Evolutionary conservation across 2,888 invertebrate species (phyloP), one percentile per base, ranked within the genome.

Genomic region (Oeneis ivallda): DNA sequence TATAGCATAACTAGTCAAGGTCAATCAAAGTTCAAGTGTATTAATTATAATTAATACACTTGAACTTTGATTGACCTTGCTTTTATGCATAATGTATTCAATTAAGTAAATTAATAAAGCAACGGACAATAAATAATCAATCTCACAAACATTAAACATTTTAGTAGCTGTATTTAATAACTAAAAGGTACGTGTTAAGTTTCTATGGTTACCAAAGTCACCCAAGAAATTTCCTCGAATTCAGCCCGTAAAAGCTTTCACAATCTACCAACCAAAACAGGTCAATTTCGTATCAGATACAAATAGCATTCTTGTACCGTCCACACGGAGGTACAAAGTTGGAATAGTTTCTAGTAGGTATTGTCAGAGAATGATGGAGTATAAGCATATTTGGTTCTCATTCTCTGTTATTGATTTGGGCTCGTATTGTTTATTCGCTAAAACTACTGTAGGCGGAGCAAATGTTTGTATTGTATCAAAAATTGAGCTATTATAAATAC

Each of bases 391-490:
- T 34, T 34, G 47, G 47, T 34, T 34, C 15, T 13, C 15, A 39
- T 60, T 60, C 39, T 37, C 49, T 34, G 47, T 11, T 60, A 60
- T 60, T 60, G 60, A 60, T 50, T 60, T 50, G 8, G 39, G 60
- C 39, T 50, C 19, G 57, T 17, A 56, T 39, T 56, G 56, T 41
- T 39, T 17, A 19, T 57, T 43, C 3, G 1, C 53, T 54, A 15
- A 54, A 54, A 54, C 15, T 57, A 43, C 26, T 57, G 1, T 6
- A 39, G 39, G 39, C 19, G 26, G 43, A 41, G 56, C 17, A 41
- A 56, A 56, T 56, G 19, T 56, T 56, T 56, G 13, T 41, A 17
- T 39, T 39, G 41, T 56, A 57, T 57, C 43, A 26, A 39, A 41
- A 57, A 26, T 2, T 11, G 39, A 43, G 43, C 9, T 47, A 47